phyloP scores from a whole-genome alignment of 1,140 invertebrate species.

The Drosophila melanogaster region DNA sequence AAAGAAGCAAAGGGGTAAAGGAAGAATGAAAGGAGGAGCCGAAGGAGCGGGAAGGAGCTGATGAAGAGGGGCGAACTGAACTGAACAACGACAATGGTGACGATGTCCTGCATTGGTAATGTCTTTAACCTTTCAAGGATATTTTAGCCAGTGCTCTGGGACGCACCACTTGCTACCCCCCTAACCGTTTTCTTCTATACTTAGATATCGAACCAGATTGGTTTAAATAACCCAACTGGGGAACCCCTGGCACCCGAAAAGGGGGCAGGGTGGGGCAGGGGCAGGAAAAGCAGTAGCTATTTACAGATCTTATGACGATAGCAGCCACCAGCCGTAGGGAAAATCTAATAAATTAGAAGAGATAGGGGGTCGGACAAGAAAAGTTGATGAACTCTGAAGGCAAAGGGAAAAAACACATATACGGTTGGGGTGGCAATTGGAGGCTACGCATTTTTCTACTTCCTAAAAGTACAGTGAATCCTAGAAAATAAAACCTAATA shows the following conservation, averaged over 20 bases:
- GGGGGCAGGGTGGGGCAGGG: background rate
- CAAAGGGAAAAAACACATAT: conserved; percentile 10
- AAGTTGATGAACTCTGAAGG: conserved; percentile 71
- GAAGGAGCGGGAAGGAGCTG: background rate
- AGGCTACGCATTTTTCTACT: conserved; percentile 46
- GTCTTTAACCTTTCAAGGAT: conserved; percentile 84
- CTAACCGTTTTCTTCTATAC: conserved; percentile 1
- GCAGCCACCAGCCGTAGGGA: conserved; percentile 44
- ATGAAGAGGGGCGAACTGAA: background rate
- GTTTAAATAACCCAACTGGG: conserved; percentile 31
- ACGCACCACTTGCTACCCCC: conserved; percentile 11
- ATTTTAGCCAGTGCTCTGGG: conserved; percentile 61
- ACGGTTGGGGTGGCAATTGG: conserved; percentile 5
- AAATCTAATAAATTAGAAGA: conserved; percentile 76
- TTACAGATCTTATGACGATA: conserved; percentile 75
- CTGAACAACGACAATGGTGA: conserved; percentile 24
- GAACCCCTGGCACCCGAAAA: conserved; percentile 3
- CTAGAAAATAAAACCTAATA: background rate
- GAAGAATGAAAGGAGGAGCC: background rate
- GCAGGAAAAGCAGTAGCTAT: conserved; percentile 35
- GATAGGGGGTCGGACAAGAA: conserved; percentile 31
- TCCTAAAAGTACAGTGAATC: conserved; percentile 5
- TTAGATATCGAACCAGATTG: conserved; percentile 47
- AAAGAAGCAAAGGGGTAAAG: conserved; percentile 16
- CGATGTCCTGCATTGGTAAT: conserved; percentile 71